A percentile compares a stretch with the other conserved stretches of the same genome.
Conservation (phyloP, 1,140 invertebrate species). For the Diabrotica virgifera region DNA sequence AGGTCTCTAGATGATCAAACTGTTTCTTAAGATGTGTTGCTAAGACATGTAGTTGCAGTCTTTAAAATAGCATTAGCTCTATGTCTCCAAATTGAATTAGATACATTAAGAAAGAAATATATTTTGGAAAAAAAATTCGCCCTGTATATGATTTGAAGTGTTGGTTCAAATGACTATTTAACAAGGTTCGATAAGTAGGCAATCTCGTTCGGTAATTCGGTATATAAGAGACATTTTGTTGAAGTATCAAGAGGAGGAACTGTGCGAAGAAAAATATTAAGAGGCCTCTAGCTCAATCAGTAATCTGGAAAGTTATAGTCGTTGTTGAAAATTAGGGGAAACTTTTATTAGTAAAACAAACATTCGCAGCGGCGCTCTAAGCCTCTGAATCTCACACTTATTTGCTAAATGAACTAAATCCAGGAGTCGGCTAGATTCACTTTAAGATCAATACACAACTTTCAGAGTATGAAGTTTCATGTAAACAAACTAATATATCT, state of each 20-base stretch:
- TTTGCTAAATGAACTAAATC: background rate
- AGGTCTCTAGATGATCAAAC: too few species aligned
- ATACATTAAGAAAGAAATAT: too few species aligned
- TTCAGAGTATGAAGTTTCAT: background rate
- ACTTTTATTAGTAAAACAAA: background rate
- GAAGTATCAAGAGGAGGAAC: background rate
- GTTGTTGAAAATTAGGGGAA: constrained; percentile 2
- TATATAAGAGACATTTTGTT: background rate
- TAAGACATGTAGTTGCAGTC: too few species aligned
- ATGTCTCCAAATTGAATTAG: too few species aligned
- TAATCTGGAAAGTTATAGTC: constrained; percentile 1
- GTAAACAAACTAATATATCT: background rate
- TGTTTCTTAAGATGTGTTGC: too few species aligned
- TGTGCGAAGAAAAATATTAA: constrained; percentile 3
- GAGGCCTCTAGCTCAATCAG: constrained; percentile 1
- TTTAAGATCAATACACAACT: background rate
- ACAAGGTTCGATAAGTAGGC: background rate
- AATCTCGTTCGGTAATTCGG: background rate
- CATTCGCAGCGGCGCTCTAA: background rate
- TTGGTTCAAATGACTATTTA: too few species aligned
- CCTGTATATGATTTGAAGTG: too few species aligned
- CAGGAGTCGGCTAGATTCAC: background rate
- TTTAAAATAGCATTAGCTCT: too few species aligned
- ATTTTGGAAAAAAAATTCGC: too few species aligned
- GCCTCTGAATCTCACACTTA: background rate